phyloP scores from a whole-genome alignment of 2,797 vertebrate genomes.

The Cyclura pinguis region DNA sequence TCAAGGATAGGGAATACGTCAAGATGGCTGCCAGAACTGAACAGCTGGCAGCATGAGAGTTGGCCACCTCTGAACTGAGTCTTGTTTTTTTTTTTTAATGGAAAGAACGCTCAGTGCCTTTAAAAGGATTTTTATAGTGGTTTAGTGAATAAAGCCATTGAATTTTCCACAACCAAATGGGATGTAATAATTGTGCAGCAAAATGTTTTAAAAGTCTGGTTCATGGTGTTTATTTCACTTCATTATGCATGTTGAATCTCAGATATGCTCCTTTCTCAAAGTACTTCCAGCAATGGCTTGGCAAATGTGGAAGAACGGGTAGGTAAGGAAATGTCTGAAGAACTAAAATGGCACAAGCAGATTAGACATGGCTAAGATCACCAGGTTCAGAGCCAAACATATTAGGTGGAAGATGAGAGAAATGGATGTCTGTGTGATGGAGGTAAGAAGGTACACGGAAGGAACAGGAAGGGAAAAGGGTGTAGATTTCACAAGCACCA shows the following conservation, averaged over 20 bases:
- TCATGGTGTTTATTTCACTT: conserved; percentile 37
- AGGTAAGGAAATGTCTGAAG: neutral
- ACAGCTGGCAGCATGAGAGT: conserved; percentile 28
- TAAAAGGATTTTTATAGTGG: conserved; percentile 29
- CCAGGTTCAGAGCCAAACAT: neutral
- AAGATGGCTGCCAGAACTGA: conserved; percentile 14
- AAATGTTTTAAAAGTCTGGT: conserved; percentile 35
- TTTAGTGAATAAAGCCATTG: conserved; percentile 25
- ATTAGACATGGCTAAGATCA: neutral
- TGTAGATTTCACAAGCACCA: neutral
- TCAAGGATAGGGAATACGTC: conserved; percentile 33
- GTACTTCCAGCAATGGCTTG: neutral
- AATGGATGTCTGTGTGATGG: neutral
- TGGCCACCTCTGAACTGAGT: conserved; percentile 30
- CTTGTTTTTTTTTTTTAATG: conserved; percentile 8
- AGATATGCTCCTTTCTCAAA: conserved; percentile 20
- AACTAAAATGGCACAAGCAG: neutral
- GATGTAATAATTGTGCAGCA: conserved; percentile 19
- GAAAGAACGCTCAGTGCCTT: conserved; percentile 11
- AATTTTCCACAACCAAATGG: neutral
- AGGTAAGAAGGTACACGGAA: neutral
- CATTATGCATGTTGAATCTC: neutral
- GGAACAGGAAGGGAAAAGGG: neutral
- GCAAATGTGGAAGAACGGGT: neutral
- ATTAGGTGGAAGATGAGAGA: neutral